Conservation (phyloP, 2,797 vertebrate species). For the Sebastiscus tertius region DNA sequence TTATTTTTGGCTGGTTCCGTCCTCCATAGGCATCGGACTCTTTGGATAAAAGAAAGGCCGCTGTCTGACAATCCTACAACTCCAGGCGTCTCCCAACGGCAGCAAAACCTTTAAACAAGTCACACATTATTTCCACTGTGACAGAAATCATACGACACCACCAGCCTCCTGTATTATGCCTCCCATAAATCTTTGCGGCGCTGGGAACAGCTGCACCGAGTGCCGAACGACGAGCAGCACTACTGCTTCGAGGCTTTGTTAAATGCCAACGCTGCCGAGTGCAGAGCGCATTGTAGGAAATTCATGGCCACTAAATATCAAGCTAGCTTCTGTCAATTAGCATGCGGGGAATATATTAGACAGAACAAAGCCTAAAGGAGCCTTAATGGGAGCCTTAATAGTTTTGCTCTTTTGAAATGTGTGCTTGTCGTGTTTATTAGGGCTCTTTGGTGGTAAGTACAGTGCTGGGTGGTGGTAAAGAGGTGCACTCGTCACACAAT, state of each 20-base stretch:
- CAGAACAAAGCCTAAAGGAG: slow-evolving; percentile 43
- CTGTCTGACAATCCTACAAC: background rate
- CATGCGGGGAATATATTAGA: slow-evolving; percentile 50
- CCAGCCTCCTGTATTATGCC: slow-evolving; percentile 20
- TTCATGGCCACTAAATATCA: slow-evolving; percentile 67
- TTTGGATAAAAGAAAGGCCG: background rate
- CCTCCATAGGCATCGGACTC: background rate
- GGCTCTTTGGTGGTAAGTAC: slow-evolving; percentile 26
- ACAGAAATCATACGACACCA: slow-evolving; percentile 28
- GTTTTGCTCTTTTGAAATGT: slow-evolving; percentile 61
- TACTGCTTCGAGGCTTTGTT: slow-evolving; percentile 50
- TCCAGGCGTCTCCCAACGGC: background rate
- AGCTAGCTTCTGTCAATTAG: slow-evolving; percentile 52
- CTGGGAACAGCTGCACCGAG: slow-evolving; percentile 53
- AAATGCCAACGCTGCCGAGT: slow-evolving; percentile 60
- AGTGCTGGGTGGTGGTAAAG: slow-evolving; percentile 2
- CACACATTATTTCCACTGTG: slow-evolving; percentile 28
- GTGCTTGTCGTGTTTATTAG: slow-evolving; percentile 46
- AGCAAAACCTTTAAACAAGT: slow-evolving; percentile 9
- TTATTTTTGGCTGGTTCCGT: no score
- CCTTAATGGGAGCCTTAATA: slow-evolving; percentile 55
- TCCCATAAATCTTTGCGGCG: slow-evolving; percentile 58
- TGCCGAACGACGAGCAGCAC: slow-evolving; percentile 38
- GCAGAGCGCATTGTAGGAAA: slow-evolving; percentile 31
- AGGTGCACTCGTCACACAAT: background rate